Evolutionary conservation across 2,888 invertebrate species (phyloP), one percentile per base, ranked within the genome.

Genomic region (Mamestra brassicae): DNA sequence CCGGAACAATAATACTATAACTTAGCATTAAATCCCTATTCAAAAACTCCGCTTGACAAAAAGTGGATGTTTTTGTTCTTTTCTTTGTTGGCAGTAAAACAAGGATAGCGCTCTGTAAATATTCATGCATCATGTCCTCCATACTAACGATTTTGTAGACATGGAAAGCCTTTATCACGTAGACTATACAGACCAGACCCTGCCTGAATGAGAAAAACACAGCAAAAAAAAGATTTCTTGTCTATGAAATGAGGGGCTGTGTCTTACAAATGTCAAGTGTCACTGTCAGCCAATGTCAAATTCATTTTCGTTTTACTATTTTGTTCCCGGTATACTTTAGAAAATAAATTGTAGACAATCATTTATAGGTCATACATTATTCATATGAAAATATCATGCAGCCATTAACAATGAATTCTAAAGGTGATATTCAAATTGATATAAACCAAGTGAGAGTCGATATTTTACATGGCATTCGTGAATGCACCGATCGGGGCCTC

Each of bases 401-500:
- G 81, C 92, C 93, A 10, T 66, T 94, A 74, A 88, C 91, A 62
- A 90, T 95, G 81, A 93, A 91, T 79, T 85, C 92, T 36, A 96
- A 95, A 90, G 91, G 91, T 73, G 96, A 96, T 85, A 91, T 95
- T 74, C 93, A 93, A 90, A 94, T 96, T 60, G 95, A 96, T 89
- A 81, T 96, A 79, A 93, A 92, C 75, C 94, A 95, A 93, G 94
- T 95, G n/a, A 92, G 95, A 75, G 89, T 92, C 82, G 96, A 96
- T 89, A 93, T 96, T 84, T 86, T 93, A 69, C 88, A 92, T 71
- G 96, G 95, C 80, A 95, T 96, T 71, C 92, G 91, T 62, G 98
- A 98, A 94, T 98, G 98, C 92, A 97, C 97, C 36, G 97, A 98
- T 89, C 97, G 99, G 71, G 98, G 99, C 54, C 95, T 99, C 67